Conservation (phyloP, 1,140 invertebrate genomes). For the Drosophila truncata region DNA sequence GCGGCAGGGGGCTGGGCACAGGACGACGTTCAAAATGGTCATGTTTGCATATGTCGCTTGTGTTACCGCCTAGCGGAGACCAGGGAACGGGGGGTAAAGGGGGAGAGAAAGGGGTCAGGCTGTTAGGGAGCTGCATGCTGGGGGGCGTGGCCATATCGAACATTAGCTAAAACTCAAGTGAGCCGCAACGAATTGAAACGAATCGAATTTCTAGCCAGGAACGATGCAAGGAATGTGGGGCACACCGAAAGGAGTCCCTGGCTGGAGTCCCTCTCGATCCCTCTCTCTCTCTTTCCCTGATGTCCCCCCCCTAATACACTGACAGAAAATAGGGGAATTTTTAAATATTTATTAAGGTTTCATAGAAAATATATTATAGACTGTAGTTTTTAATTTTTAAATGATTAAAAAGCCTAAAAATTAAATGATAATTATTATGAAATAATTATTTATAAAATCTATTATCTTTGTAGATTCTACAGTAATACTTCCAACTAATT, state of each 20-base stretch:
- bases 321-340: neutral
- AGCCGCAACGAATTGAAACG: slow-evolving; percentile 80
- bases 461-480: too few species aligned
- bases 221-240: slow-evolving; percentile 50
- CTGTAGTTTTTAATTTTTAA: neutral
- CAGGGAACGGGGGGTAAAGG: neutral
- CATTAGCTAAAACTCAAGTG: slow-evolving; percentile 84
- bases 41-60: slow-evolving; percentile 77
- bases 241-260: slow-evolving; percentile 20
- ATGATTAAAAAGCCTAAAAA: too few species aligned
- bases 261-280: neutral
- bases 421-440: rapidly evolving
- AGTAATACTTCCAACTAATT: too few species aligned
- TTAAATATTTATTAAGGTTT: neutral
- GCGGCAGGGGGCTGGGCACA: neutral
- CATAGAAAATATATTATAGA: neutral
- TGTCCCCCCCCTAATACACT: neutral
- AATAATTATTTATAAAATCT: neutral
- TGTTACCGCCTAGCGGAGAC: slow-evolving; percentile 9
- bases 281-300: neutral
- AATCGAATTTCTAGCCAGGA: slow-evolving; percentile 64
- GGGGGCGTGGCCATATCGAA: slow-evolving; percentile 79
- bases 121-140: neutral
- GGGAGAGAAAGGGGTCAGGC: neutral
- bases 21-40: slow-evolving; percentile 67